Conservation (phyloP, 1,140 invertebrate species). For the Pteromalus puparum region DNA sequence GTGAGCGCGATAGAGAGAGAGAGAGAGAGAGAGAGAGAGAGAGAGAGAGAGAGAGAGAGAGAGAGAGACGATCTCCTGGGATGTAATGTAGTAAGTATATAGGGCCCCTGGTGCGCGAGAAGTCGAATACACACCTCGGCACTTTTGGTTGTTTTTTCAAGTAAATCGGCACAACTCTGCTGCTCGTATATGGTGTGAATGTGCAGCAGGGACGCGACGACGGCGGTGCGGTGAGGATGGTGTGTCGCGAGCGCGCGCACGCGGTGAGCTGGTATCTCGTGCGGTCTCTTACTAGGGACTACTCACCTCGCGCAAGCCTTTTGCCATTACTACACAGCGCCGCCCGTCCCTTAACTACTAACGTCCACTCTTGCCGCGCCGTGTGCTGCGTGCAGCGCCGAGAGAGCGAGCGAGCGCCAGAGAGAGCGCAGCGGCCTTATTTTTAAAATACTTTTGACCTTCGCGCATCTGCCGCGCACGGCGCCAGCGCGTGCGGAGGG, state of each 20-base stretch:
- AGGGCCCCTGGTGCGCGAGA: no score
- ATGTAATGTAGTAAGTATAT: no score
- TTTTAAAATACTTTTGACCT: slow-evolving; percentile 76
- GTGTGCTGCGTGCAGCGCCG: slow-evolving; percentile 64
- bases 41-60: not conserved
- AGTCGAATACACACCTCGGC: no score
- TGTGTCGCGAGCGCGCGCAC: not conserved
- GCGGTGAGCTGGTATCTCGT: not conserved
- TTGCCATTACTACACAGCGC: slow-evolving; percentile 75
- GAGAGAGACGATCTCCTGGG: not conserved
- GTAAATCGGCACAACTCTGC: no score
- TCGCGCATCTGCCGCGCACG: slow-evolving; percentile 71
- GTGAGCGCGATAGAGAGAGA: no score
- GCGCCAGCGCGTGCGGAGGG: slow-evolving; percentile 53
- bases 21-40: not conserved
- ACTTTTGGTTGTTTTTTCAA: no score
- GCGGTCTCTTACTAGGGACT: slow-evolving; percentile 53
- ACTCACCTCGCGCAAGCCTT: slow-evolving; percentile 76
- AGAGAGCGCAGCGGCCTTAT: slow-evolving; percentile 67
- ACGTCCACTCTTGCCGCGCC: slow-evolving; percentile 75
- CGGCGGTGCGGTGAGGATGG: not conserved
- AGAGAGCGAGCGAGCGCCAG: not conserved
- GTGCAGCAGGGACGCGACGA: not conserved
- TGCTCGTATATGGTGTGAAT: no score
- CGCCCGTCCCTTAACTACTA: slow-evolving; percentile 73